Percentiles rank a stretch among this genome's conserved stretches.
Conservation (phyloP, 1,140 invertebrate genomes). For the Nebria ingens region DNA sequence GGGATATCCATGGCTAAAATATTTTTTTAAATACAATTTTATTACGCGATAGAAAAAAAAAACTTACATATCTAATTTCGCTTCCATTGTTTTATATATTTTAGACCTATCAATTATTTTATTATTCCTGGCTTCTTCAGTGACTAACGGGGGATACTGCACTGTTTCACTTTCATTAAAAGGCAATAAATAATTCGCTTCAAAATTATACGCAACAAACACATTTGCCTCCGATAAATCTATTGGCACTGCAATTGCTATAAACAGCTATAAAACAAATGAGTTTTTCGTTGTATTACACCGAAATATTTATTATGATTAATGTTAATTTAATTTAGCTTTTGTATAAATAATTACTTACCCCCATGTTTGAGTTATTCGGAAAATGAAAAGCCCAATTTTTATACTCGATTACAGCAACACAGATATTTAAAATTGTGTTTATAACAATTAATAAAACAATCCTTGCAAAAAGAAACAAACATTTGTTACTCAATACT, state of each 20-base stretch:
- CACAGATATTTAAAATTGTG: not conserved
- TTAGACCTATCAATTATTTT: conserved; percentile 17
- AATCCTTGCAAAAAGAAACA: too few relatives aligned
- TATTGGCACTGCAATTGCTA: conserved; percentile 60
- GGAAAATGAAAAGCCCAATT: conserved; percentile 3
- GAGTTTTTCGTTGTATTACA: not conserved
- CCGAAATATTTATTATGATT: not conserved
- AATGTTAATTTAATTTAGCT: not conserved
- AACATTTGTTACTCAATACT: too few relatives aligned
- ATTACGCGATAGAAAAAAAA: conserved; percentile 12
- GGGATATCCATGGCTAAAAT: conserved; percentile 35
- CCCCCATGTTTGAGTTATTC: not conserved
- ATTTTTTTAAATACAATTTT: not conserved
- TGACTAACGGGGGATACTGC: conserved; percentile 24
- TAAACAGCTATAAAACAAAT: conserved; percentile 38
- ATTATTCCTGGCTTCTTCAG: conserved; percentile 10
- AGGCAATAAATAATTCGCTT: conserved; percentile 51
- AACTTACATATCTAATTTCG: conserved; percentile 28
- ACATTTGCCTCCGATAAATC: conserved; percentile 58
- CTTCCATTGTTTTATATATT: conserved; percentile 25
- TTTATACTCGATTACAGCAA: not conserved
- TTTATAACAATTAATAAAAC: too few relatives aligned
- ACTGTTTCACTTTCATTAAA: conserved; percentile 24
- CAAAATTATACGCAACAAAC: conserved; percentile 66
- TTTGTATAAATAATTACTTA: not conserved